Conservation (phyloP, 2,113 vertebrate genomes). For the Nibea coibor region DNA sequence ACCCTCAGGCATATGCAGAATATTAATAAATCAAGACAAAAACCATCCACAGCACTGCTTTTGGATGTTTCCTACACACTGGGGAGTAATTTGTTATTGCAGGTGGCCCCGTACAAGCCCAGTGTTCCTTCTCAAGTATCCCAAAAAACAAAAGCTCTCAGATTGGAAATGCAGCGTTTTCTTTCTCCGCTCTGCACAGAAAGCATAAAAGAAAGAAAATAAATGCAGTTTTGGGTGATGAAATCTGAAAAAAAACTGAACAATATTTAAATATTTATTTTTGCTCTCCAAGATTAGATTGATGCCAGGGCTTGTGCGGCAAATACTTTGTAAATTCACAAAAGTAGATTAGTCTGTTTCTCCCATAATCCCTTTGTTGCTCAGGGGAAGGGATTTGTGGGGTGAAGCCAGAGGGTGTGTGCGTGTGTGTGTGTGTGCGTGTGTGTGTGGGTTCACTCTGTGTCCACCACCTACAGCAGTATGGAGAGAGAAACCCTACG, state of each 20-base stretch:
- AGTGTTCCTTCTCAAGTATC: slow-evolving; percentile 65
- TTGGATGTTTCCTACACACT: slow-evolving; percentile 70
- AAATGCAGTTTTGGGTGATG: neutral
- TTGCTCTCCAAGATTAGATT: slow-evolving; percentile 1
- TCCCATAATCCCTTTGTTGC: slow-evolving; percentile 73
- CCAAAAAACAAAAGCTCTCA: slow-evolving; percentile 55
- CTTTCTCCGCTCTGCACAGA: neutral
- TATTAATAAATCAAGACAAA: slow-evolving; percentile 73
- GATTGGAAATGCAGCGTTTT: slow-evolving; percentile 27
- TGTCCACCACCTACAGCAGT: slow-evolving; percentile 57
- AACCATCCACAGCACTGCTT: slow-evolving; percentile 59
- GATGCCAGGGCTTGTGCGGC: slow-evolving; percentile 15
- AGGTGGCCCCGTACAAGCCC: slow-evolving; percentile 69
- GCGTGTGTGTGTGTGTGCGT: slow-evolving; percentile 7
- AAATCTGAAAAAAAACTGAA: slow-evolving; percentile 4
- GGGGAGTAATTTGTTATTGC: slow-evolving; percentile 74
- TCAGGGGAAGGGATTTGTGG: slow-evolving; percentile 71
- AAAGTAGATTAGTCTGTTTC: slow-evolving; percentile 66
- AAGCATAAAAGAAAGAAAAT: neutral
- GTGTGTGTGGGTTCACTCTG: slow-evolving; percentile 16
- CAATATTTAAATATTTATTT: neutral
- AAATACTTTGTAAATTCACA: slow-evolving; percentile 57
- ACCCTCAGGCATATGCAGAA: slow-evolving; percentile 46
- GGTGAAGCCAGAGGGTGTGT: slow-evolving; percentile 62
- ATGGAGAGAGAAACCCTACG: slow-evolving; percentile 5